Conservation (phyloP, 2,888 invertebrate species). For the Phengaris alcon region DNA sequence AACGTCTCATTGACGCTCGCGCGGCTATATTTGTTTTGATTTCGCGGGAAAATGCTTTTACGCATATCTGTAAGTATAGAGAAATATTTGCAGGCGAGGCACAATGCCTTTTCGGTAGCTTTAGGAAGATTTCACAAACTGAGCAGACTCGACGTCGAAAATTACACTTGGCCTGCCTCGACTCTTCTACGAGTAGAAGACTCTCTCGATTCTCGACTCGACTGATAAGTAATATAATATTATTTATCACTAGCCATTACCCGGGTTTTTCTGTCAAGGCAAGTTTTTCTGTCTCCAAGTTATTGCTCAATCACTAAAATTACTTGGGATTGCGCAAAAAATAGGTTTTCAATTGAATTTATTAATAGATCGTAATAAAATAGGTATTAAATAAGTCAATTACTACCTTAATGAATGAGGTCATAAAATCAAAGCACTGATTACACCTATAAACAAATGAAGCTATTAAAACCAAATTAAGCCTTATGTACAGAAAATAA, state of each 20-base stretch:
- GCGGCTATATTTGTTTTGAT: too few relatives aligned
- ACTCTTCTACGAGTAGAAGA: too few relatives aligned
- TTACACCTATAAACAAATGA: neutral
- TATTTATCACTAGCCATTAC: neutral
- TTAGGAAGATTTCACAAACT: too few relatives aligned
- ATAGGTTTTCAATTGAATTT: neutral
- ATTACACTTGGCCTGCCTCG: too few relatives aligned
- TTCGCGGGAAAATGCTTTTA: too few relatives aligned
- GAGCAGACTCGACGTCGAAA: too few relatives aligned
- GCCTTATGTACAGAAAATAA: neutral
- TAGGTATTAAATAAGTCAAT: constrained; percentile 1
- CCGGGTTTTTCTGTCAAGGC: neutral
- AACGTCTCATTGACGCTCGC: neutral
- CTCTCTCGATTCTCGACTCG: too few relatives aligned
- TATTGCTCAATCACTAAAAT: neutral
- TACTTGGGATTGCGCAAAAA: neutral
- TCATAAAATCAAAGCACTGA: neutral
- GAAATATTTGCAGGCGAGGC: too few relatives aligned
- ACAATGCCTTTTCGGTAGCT: too few relatives aligned
- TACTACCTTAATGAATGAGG: neutral
- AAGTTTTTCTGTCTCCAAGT: neutral
- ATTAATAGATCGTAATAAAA: neutral
- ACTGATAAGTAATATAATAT: neutral
- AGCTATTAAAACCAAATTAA: neutral
- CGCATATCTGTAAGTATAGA: too few relatives aligned